These are phyloP conservation scores for Montipora foliosa DNA, from an alignment of 64 coral and sea anemone genomes.

Conservation along the genomic window DNA sequence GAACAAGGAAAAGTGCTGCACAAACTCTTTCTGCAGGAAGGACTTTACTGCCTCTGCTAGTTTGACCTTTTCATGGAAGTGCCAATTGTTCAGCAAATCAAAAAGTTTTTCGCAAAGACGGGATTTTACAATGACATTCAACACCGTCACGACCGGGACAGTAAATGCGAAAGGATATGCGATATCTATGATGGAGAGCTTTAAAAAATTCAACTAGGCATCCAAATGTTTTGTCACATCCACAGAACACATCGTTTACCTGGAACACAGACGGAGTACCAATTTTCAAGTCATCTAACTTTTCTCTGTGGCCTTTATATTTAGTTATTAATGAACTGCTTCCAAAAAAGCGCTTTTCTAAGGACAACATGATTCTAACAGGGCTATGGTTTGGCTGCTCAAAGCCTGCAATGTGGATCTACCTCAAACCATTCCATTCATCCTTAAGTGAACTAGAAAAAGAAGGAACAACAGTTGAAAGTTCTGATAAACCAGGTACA, in stretches of 20 bases:
- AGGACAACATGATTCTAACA: slow-evolving; percentile 20
- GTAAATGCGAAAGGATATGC: background rate
- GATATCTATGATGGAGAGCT: background rate
- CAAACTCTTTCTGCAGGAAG: background rate
- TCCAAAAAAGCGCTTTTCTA: background rate
- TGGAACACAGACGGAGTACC: background rate
- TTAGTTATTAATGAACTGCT: slow-evolving; percentile 23
- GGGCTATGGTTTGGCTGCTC: slow-evolving; percentile 12
- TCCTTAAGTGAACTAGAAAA: background rate
- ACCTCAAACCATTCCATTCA: slow-evolving; percentile 1
- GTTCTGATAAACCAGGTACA: background rate
- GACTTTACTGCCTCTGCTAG: background rate
- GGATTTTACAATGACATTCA: background rate
- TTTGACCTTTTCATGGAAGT: background rate
- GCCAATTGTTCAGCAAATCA: background rate
- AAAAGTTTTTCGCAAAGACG: background rate
- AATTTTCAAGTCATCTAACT: too few relatives aligned
- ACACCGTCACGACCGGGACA: background rate
- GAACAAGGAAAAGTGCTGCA: background rate
- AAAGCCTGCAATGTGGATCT: background rate
- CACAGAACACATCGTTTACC: background rate
- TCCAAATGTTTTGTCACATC: background rate
- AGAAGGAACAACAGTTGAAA: background rate
- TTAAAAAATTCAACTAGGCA: background rate
- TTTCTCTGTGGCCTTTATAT: background rate